Conservation (phyloP, 1,140 invertebrate species). For the Odontomachus brunneus region DNA sequence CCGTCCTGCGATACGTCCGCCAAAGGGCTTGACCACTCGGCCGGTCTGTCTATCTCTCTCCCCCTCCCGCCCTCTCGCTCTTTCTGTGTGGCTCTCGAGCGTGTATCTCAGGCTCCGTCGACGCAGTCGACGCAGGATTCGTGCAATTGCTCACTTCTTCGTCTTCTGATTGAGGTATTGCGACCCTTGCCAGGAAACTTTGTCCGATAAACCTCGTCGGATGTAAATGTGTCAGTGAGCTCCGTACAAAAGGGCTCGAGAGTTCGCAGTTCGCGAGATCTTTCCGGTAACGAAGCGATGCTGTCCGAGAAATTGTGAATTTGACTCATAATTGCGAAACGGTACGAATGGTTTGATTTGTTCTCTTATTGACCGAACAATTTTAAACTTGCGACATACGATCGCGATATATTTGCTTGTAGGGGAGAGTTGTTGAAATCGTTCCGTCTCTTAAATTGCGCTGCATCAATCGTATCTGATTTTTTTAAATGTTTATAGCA, state of each 20-base stretch:
- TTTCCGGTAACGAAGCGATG: not conserved
- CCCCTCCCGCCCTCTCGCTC: constrained; percentile 4
- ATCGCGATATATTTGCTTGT: not conserved
- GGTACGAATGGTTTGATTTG: not conserved
- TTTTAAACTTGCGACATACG: too few relatives aligned
- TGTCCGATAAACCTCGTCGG: constrained; percentile 12
- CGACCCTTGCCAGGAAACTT: not conserved
- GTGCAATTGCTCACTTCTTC: constrained; percentile 4
- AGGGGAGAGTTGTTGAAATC: too few relatives aligned
- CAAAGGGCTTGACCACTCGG: constrained; percentile 68
- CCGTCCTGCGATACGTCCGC: constrained; percentile 72
- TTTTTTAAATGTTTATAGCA: too few relatives aligned
- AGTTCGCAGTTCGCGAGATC: not conserved
- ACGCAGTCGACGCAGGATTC: constrained; percentile 15
- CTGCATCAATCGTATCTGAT: too few relatives aligned
- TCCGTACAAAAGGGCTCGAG: not conserved
- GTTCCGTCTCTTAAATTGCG: too few relatives aligned
- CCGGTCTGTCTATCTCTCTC: not conserved
- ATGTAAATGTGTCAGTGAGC: not conserved
- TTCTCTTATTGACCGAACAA: too few relatives aligned
- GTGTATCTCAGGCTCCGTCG: constrained; percentile 22
- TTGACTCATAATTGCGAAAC: not conserved
- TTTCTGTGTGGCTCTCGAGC: not conserved
- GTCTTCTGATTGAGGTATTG: constrained; percentile 12
- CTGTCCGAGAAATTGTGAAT: not conserved